phyloP scores from a whole-genome alignment of 2,888 invertebrate genomes.

The Apotomis capreana region DNA sequence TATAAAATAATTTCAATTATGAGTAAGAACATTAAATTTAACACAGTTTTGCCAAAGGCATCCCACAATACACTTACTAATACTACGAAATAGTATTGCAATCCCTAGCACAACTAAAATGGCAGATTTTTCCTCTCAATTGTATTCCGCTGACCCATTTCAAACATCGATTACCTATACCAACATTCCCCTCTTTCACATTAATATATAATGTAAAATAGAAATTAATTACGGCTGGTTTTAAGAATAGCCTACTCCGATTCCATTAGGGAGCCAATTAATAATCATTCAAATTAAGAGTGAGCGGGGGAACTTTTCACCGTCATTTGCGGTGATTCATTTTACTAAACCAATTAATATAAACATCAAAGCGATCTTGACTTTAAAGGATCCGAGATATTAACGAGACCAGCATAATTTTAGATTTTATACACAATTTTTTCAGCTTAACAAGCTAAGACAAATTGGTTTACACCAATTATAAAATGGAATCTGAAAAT shows the following conservation, averaged over 20 bases:
- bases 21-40: no score
- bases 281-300: conserved; percentile 53
- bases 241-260: conserved; percentile 34
- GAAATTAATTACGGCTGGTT: conserved; percentile 20
- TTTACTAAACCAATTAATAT: conserved; percentile 59
- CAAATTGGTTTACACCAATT: background rate
- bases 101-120: no score
- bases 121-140: no score
- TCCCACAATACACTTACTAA: no score
- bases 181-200: background rate
- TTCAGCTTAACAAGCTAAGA: background rate
- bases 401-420: conserved; percentile 30
- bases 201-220: conserved; percentile 22
- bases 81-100: no score
- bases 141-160: no score
- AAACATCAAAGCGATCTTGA: conserved; percentile 60
- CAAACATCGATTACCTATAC: background rate
- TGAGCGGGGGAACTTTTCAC: conserved; percentile 49
- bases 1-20: no score
- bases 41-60: no score
- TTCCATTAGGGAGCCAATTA: conserved; percentile 47
- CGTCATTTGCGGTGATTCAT: conserved; percentile 55
- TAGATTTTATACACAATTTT: background rate
- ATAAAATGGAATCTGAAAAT: no score
- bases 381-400: conserved; percentile 50